Evolutionary conservation across 2,797 vertebrate species (phyloP), one percentile per base, ranked within the genome.

Genomic region (Gorsachius magnificus): DNA sequence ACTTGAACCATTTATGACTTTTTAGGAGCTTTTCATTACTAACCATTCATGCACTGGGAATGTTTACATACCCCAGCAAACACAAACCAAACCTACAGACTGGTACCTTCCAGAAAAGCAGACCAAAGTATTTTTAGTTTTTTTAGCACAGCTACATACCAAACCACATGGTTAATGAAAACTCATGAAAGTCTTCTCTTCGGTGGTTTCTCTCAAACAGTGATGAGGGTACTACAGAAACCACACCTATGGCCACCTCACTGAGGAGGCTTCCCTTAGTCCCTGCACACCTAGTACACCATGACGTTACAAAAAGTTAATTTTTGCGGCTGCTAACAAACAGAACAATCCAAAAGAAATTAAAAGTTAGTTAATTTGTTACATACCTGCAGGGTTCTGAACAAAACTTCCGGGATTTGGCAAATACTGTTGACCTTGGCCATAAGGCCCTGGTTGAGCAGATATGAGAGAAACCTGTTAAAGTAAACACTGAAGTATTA

Each of bases 341-440:
- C 0, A 77, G 0, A 78, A 51, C 8, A 51, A 75, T 13, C 24
- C 24, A 16, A 54, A 94, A 72, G 5, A 69, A 75, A 69, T 11
- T 36, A 21, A 88, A 87, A 69, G 12, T 35, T 33, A 53, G 69
- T 46, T 60, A 10, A 38, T 19, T 2, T 36, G 19, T 54, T 76
- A 96, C 97, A 96, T 93, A 99, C 99, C 98, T 97, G 98, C 97
- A 88, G 98, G 98, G 96, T 97, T 98, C 89, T 98, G 98, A 98
- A 98, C 96, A 97, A 99, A 98, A 97, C 97, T 95, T 97, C 97
- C 98, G 61, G 98, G 91, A 97, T 98, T 99, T 74, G 98, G 97
- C 93, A 99, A 98, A 98, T 99, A 99, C 7, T 98, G 95, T 80
- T 98, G 99, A 95, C 97, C 98, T 94, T 98, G 98, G 80, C 96